phyloP scores from a whole-genome alignment of 2,888 invertebrate genomes.

The Steromphala cineraria region DNA sequence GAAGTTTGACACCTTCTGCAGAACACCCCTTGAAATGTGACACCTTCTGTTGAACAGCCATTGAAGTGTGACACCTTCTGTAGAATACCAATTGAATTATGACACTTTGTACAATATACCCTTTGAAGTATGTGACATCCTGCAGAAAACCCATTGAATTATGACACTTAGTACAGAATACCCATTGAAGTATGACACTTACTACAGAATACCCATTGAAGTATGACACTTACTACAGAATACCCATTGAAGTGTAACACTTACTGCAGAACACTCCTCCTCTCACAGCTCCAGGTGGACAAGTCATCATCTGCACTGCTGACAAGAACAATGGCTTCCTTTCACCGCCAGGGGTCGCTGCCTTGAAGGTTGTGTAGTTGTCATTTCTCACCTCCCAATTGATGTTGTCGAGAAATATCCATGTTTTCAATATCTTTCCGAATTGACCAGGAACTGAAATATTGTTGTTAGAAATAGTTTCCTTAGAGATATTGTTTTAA shows the following conservation, averaged over 20 bases:
- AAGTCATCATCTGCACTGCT: not conserved
- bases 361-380: not conserved
- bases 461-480: not conserved
- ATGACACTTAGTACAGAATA: too few species aligned
- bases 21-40: too few species aligned
- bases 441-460: not conserved
- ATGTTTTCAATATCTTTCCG: not conserved
- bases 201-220: not conserved
- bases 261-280: conserved; percentile 3
- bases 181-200: not conserved
- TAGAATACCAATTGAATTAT: too few species aligned
- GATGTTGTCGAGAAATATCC: not conserved
- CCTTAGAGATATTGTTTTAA: too few species aligned
- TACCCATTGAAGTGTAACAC: not conserved
- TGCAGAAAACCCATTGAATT: too few species aligned
- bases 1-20: too few species aligned
- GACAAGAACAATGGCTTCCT: not conserved
- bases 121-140: too few species aligned
- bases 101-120: too few species aligned
- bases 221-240: not conserved
- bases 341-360: too few species aligned
- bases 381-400: not conserved
- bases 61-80: too few species aligned
- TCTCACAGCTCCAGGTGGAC: not conserved
- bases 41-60: too few species aligned